A percentile compares a stretch with the other conserved stretches of the same genome.
Conservation (phyloP, 2,888 invertebrate species). For the Acrobasis consociella region DNA sequence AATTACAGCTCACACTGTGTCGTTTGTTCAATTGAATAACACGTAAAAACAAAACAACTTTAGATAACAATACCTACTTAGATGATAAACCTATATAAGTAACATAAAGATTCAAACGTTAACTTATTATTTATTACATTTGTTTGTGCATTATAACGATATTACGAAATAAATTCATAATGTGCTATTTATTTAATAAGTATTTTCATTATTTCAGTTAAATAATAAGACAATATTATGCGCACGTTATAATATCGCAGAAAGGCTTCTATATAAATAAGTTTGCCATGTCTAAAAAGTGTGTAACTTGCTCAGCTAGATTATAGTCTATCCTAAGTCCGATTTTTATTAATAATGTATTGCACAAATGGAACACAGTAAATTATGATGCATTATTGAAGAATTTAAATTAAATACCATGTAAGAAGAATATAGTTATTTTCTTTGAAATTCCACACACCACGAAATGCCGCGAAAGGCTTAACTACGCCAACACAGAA, state of each 20-base stretch:
- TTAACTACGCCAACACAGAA: no score
- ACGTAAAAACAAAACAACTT: background rate
- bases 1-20: background rate
- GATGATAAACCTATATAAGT: background rate
- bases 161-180: no score
- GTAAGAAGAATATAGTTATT: no score
- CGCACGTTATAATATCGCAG: background rate
- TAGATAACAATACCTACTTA: background rate
- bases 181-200: no score
- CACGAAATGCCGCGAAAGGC: no score
- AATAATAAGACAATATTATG: background rate
- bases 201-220: background rate
- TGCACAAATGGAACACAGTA: slow-evolving; percentile 2
- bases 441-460: no score
- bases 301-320: background rate
- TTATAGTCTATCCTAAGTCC: background rate
- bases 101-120: background rate
- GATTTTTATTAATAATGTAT: background rate
- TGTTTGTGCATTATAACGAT: background rate
- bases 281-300: background rate
- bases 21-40: background rate
- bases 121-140: background rate
- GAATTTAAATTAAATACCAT: no score
- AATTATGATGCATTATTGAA: background rate
- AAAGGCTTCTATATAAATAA: background rate